These are phyloP conservation scores for Tachyglossus aculeatus DNA, from an alignment of 2,797 vertebrate genomes.

Conservation along the genomic window DNA sequence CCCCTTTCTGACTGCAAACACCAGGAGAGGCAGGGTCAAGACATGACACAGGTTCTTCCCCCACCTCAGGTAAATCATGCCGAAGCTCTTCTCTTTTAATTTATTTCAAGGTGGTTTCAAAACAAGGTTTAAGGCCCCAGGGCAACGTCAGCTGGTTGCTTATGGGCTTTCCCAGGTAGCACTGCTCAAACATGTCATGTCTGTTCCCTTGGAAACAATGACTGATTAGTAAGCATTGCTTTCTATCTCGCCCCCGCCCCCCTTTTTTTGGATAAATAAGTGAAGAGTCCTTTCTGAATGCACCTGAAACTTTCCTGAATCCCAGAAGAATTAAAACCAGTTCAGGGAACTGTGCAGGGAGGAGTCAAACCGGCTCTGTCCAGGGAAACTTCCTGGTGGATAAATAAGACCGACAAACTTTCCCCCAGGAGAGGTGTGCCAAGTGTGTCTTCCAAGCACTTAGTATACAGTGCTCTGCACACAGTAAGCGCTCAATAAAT, in stretches of 20 bases:
- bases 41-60: rapidly evolving
- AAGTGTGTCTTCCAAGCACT: too few relatives aligned
- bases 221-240: slow-evolving; percentile 52
- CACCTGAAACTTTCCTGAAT: slow-evolving; percentile 42
- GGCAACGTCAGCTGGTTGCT: slow-evolving; percentile 52
- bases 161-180: slow-evolving; percentile 44
- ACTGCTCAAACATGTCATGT: slow-evolving; percentile 59
- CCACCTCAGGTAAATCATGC: slow-evolving; percentile 30
- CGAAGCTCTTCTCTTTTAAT: slow-evolving; percentile 20
- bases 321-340: slow-evolving; percentile 41
- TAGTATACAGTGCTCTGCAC: too few relatives aligned
- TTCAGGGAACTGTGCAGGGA: not conserved
- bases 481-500: too few relatives aligned
- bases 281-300: slow-evolving; percentile 30
- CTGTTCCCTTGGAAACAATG: slow-evolving; percentile 73
- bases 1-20: rapidly evolving
- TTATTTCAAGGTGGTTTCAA: slow-evolving; percentile 46
- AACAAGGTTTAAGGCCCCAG: slow-evolving; percentile 40
- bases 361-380: too few relatives aligned
- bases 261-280: not conserved
- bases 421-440: too few relatives aligned
- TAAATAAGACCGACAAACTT: too few relatives aligned
- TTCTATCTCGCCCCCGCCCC: not conserved
- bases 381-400: too few relatives aligned
- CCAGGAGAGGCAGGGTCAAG: not conserved